These are phyloP conservation scores for Phoxinus dragarum DNA, from an alignment of 2,797 vertebrate species.

Conservation along the genomic window DNA sequence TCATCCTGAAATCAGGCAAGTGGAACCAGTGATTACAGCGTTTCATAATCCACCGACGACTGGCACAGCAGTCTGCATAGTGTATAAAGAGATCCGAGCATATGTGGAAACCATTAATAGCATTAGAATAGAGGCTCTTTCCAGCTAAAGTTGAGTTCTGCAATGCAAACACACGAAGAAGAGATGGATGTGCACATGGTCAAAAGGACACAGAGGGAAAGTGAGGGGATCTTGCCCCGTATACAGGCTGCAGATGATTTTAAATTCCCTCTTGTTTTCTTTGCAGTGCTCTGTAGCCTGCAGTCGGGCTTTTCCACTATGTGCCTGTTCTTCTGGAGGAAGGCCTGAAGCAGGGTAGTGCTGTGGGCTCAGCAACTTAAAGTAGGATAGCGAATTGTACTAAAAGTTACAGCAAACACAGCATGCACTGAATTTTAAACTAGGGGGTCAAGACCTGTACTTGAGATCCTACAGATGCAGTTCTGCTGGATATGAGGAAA, in stretches of 20 bases:
- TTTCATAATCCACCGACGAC: slow-evolving; percentile 20
- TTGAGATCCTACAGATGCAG: neutral
- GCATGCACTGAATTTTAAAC: slow-evolving; percentile 3
- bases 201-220: neutral
- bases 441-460: neutral
- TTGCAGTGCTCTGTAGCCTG: slow-evolving; percentile 1
- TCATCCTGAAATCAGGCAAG: slow-evolving; percentile 14
- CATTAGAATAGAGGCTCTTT: slow-evolving; percentile 5
- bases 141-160: slow-evolving; percentile 3
- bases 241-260: neutral
- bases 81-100: neutral
- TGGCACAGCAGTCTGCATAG: neutral
- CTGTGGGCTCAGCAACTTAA: slow-evolving; percentile 5
- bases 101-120: slow-evolving; percentile 23
- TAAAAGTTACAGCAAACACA: slow-evolving; percentile 29
- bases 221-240: slow-evolving; percentile 9
- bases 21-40: slow-evolving; percentile 22
- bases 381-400: neutral
- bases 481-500: neutral
- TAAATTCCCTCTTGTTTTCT: slow-evolving; percentile 31
- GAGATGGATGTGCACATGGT: slow-evolving; percentile 13
- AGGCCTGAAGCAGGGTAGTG: neutral
- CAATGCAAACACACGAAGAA: neutral
- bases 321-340: slow-evolving; percentile 7
- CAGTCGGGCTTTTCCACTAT: slow-evolving; percentile 1